Percentiles rank a stretch among this genome's conserved stretches.
Evolutionary conservation across 2,113 vertebrate species (phyloP).

Genomic region (Mixornis gularis): DNA sequence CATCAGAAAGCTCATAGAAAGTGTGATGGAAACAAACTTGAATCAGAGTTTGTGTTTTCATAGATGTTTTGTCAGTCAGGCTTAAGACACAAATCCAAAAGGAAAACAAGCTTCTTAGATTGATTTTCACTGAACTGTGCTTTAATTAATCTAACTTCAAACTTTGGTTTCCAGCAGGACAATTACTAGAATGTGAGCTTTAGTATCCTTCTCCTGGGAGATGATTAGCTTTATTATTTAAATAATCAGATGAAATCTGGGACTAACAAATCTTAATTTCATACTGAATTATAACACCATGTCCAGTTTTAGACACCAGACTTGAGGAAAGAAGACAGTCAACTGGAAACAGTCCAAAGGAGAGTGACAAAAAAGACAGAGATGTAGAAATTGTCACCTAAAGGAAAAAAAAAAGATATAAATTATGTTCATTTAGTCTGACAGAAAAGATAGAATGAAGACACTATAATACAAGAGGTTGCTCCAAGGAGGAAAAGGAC

Average conservation of each 20-base stretch:
- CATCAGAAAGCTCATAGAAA: neutral
- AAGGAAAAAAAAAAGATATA: neutral
- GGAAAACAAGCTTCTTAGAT: neutral
- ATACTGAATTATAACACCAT: neutral
- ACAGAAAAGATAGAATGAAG: neutral
- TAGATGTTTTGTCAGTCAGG: neutral
- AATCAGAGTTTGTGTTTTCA: neutral
- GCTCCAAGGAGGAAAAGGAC: constrained; percentile 20
- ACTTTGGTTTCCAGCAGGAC: constrained; percentile 1
- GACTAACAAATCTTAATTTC: constrained; percentile 16
- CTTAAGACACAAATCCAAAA: neutral
- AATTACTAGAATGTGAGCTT: neutral
- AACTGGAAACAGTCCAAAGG: neutral
- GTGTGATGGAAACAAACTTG: neutral
- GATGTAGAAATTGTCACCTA: constrained; percentile 3
- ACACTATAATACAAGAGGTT: neutral
- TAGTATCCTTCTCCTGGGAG: neutral
- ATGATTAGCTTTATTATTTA: constrained; percentile 4
- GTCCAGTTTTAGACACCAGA: neutral
- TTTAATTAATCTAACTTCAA: constrained; percentile 7
- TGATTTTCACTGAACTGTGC: neutral
- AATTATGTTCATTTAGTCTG: constrained; percentile 8
- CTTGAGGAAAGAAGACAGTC: neutral
- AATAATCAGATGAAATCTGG: constrained; percentile 5
- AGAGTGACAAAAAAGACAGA: neutral